Evolutionary conservation across 2,797 vertebrate genomes (phyloP), one percentile per base, ranked within the genome.

Genomic region (Chromis chromis): DNA sequence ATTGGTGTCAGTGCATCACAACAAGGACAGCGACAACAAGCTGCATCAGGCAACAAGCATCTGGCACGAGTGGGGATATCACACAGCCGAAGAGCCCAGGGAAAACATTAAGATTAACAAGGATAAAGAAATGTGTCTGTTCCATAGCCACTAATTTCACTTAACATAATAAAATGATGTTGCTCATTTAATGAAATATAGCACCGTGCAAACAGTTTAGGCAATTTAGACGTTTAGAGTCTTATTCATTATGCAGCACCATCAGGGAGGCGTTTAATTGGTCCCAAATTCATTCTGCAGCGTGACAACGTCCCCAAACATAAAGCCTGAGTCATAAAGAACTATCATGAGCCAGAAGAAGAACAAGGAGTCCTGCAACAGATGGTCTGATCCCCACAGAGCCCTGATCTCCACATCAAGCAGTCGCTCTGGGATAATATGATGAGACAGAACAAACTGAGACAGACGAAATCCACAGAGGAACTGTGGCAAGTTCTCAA

Each of bases 251-350:
- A 44, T 19, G 42, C 42, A 44, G 19, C 16, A 16, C 42, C 42
- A 44, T 44, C 42, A 19, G 42, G 13, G 42, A 44, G 17, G 19
- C 42, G 2, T 36, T 36, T 36, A 36, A 36, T 36, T 36, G 33
- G 33, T 44, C 48, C 31, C 0, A 44, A 44, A 55, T 44, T 44
- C 40, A 24, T 16, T 56, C 27, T 0, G 65, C 27, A 42, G 53
- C 53, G 33, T 9, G 1, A 28, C 40, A 56, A 31, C 5, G 0
- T 14, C 62, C 49, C 2, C 33, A 14, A 17, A 40, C 62, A 14
- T 40, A 42, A 53, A 27, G 0, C 49, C 53, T 48, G 65, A 67
- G 42, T 67, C 65, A 56, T 31, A 48, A n/a, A 67, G 27, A 24
- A 48, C 28, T 46, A 57, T 9, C 54, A 57, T 56, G 1, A 56